Evolutionary conservation across 2,888 invertebrate species (phyloP), one percentile per base, ranked within the genome.

Genomic region (Latrodectus elegans): DNA sequence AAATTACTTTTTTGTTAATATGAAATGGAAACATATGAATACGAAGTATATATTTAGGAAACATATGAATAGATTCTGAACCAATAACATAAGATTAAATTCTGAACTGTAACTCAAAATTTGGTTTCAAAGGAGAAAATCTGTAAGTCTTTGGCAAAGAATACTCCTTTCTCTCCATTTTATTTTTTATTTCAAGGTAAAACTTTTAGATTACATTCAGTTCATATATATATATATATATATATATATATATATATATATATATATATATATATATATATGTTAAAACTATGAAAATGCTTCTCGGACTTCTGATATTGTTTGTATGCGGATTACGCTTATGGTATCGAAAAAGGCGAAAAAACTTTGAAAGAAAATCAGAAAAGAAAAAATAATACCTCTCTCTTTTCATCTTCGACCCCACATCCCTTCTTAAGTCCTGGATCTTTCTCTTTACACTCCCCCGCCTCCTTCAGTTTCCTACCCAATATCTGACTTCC

Each of bases 301-400:
- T 65, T 49, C 60, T 38, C 49, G 51, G 64, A 52, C 55, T 80
- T 55, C 68, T 17, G 51, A 67, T 71, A 76, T 86, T 75, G 85
- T 86, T 80, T 86, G 85, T 86, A 75, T 80, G 80, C 76, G 85
- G 85, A 80, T 86, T 80, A 80, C 73, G 73, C 55, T 49, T 9
- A 64, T 52, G 52, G 71, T 72, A 38, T 53, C 78, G 67, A 78
- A 51, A 73, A 65, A 22, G 60, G 53, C 38, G 70, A 80, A 80
- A 72, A 70, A 79, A 38, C 4, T 38, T 38, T 4, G 70, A 73
- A 81, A 51, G 17, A 65, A 49, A 65, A 64, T 64, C 12, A 60
- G 1, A 60, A 60, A 60, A 60, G 11, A 6, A 60, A 60, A 60
- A 60, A 53, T 68, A 53, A 77, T 15, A 51, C 77, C 76, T 71